These are phyloP conservation scores for Ophion costatus DNA, from an alignment of 2,888 invertebrate genomes.

Conservation along the genomic window DNA sequence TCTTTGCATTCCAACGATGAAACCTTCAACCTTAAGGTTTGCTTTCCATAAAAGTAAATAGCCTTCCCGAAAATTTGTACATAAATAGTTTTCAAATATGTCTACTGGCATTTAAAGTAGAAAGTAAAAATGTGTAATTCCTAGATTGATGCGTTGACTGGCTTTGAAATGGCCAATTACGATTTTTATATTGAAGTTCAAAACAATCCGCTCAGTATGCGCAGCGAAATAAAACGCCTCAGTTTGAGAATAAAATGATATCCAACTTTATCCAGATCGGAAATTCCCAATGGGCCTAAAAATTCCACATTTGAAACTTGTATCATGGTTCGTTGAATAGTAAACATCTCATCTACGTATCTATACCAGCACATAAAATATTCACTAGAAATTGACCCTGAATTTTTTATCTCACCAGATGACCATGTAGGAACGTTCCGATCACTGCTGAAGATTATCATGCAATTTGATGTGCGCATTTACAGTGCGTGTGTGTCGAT, in stretches of 20 bases:
- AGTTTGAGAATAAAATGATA: neutral
- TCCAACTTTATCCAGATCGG: too few species aligned
- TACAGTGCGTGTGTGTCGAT: neutral
- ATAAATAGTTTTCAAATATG: too few species aligned
- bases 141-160: too few species aligned
- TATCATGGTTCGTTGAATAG: neutral
- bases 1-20: too few species aligned
- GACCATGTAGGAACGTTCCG: conserved; percentile 31
- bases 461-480: conserved; percentile 7
- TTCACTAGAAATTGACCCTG: conserved; percentile 22
- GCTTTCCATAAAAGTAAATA: too few species aligned
- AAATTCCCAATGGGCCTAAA: neutral
- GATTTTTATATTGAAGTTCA: neutral
- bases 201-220: neutral
- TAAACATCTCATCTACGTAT: neutral
- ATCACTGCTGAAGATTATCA: conserved; percentile 19
- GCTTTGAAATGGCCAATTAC: neutral
- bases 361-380: neutral
- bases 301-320: neutral
- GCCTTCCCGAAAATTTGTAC: too few species aligned
- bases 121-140: too few species aligned
- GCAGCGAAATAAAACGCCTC: too few species aligned
- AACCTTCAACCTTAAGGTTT: too few species aligned
- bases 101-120: too few species aligned
- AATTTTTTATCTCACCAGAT: conserved; percentile 42